Evolutionary conservation across 2,888 invertebrate genomes (phyloP), one percentile per base, ranked within the genome.

Genomic region (Sesamia inferens): DNA sequence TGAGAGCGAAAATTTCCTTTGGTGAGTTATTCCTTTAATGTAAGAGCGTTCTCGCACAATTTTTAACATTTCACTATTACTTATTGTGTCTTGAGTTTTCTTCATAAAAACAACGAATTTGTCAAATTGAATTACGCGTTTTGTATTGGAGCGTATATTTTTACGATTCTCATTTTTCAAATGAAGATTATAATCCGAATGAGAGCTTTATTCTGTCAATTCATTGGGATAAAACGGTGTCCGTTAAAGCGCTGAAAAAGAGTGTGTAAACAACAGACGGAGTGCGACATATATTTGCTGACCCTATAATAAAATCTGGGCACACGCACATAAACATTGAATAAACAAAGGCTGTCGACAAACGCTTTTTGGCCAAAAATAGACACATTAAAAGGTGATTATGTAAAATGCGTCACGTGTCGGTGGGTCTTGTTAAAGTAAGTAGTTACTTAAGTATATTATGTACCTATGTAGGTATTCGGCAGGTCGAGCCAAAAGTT

Each of bases 1-100:
- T 89, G 86, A 88, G 88, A 84, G 86, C 68, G 83, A 87, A 62
- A 85, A 88, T 88, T 89, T 83, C 86, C 86, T 79, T 87, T 85
- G 79, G 84, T 75, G 87, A 90, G 88, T 88, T 90, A 91, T 90
- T 86, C 88, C 87, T 91, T 89, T 88, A 88, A 88, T 88, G 86
- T 87, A 88, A 85, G 85, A 74, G 54, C 71, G 76, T 83, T 86
- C 77, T 83, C 79, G 76, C 83, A 84, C 87, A 90, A 90, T 90
- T 90, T 88, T 84, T 90, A 86, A 88, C 84, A 84, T 88, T 88
- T 82, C 82, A 64, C 79, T 81, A 85, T 89, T 87, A 85, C 85
- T 90, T 86, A 88, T 86, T 81, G 83, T 80, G 77, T 78, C 85
- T 80, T 62, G 65, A 83, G 78, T 85, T 87, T 87, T 89, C 75